Conservation (phyloP, 1,140 invertebrate species). For the Cotesia glomerata region DNA sequence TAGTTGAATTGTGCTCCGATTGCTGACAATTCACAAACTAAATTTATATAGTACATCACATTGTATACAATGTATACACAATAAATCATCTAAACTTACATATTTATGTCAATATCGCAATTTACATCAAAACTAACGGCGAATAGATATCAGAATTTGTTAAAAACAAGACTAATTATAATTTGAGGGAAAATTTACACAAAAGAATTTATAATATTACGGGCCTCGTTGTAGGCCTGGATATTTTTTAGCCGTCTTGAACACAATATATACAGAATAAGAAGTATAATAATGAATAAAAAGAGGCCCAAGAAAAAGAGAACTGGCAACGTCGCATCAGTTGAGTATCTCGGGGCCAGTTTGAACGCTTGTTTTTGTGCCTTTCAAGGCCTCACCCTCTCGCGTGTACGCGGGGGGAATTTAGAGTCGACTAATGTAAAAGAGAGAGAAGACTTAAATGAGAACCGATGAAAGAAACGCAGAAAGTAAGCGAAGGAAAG, state of each 20-base stretch:
- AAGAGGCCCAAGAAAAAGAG: neutral
- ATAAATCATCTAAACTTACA: too few relatives aligned
- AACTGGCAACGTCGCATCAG: constrained; percentile 25
- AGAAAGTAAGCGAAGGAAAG: neutral
- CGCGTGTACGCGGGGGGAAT: constrained; percentile 22
- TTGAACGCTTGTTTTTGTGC: constrained; percentile 43
- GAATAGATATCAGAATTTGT: too few relatives aligned
- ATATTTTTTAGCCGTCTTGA: too few relatives aligned
- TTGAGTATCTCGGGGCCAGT: constrained; percentile 26
- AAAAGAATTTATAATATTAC: constrained; percentile 11
- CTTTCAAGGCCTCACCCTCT: constrained; percentile 49
- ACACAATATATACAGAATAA: neutral
- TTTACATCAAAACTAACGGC: too few relatives aligned
- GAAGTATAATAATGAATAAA: neutral
- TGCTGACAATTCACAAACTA: too few relatives aligned
- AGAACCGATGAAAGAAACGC: neutral
- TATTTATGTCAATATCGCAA: too few relatives aligned
- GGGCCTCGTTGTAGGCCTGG: neutral
- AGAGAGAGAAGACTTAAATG: neutral
- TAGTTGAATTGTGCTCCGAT: too few relatives aligned
- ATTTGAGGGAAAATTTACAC: constrained; percentile 8
- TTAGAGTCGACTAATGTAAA: constrained; percentile 8
- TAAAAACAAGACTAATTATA: too few relatives aligned
- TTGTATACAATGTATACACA: too few relatives aligned
- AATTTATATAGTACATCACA: too few relatives aligned